Conservation (phyloP, 1,140 invertebrate species). For the Scaptomyza pallida region DNA sequence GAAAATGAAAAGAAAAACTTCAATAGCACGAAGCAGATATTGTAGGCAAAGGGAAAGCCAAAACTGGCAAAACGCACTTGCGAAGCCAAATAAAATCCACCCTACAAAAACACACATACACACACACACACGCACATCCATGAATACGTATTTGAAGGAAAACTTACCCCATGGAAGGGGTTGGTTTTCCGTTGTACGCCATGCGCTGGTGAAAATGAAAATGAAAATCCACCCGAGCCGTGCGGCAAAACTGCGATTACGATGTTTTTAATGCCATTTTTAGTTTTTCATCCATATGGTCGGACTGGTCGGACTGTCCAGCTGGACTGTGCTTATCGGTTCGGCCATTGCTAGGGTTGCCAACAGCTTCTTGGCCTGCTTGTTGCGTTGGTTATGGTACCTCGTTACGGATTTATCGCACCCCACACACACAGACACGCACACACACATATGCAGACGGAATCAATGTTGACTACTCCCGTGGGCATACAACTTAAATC, state of each 20-base stretch:
- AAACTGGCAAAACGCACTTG: slow-evolving; percentile 20
- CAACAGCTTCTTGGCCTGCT: slow-evolving; percentile 20
- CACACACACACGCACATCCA: slow-evolving; percentile 21
- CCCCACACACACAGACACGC: slow-evolving; percentile 21
- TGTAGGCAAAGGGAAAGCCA: too few species aligned
- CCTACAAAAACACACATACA: slow-evolving; percentile 35
- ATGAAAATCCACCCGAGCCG: slow-evolving; percentile 75
- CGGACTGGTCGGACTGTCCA: slow-evolving; percentile 27
- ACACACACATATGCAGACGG: slow-evolving; percentile 6
- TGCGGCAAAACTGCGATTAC: slow-evolving; percentile 65
- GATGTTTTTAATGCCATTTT: slow-evolving; percentile 77
- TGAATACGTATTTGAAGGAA: slow-evolving; percentile 16
- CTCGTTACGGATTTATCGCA: slow-evolving; percentile 44
- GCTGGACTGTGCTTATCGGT: slow-evolving; percentile 56
- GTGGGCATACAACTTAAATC: slow-evolving; percentile 47
- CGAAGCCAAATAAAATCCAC: slow-evolving; percentile 55
- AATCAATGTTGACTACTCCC: slow-evolving; percentile 36
- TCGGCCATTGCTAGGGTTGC: slow-evolving; percentile 14
- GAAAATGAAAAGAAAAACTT: slow-evolving; percentile 46
- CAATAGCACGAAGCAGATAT: slow-evolving; percentile 27
- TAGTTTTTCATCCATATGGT: slow-evolving; percentile 68
- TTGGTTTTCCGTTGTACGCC: slow-evolving; percentile 67
- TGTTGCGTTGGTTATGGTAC: slow-evolving; percentile 28
- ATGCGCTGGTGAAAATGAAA: slow-evolving; percentile 54
- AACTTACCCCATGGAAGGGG: slow-evolving; percentile 70